Evolutionary conservation across 2,888 invertebrate genomes (phyloP).

Genomic region (Macaria liturata): DNA sequence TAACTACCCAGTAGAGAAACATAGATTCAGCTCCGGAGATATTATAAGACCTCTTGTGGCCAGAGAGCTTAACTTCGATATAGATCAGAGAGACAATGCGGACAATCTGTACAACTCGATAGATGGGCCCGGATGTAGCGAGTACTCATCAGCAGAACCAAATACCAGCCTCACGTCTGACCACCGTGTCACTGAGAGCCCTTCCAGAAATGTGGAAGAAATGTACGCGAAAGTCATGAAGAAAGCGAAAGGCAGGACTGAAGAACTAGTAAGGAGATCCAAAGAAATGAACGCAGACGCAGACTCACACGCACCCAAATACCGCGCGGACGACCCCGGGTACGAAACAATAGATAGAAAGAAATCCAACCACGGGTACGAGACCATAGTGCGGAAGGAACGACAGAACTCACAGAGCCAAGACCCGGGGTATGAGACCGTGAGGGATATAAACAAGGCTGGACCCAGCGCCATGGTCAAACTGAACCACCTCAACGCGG

Average conservation of each 20-base stretch:
- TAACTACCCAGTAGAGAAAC: slow-evolving; percentile 80
- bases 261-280: slow-evolving; percentile 58
- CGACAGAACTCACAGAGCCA: slow-evolving; percentile 69
- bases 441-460: slow-evolving; percentile 67
- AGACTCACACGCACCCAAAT: slow-evolving; percentile 51
- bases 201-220: slow-evolving; percentile 90
- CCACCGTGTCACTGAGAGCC: slow-evolving; percentile 78
- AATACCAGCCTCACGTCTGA: slow-evolving; percentile 59
- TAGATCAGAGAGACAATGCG: slow-evolving; percentile 60
- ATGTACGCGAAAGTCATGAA: slow-evolving; percentile 95
- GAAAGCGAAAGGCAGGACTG: slow-evolving; percentile 81
- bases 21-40: slow-evolving; percentile 77
- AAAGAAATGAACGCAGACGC: slow-evolving; percentile 53
- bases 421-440: slow-evolving; percentile 87
- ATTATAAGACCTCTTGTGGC: slow-evolving; percentile 75
- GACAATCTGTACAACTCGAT: slow-evolving; percentile 74
- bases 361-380: slow-evolving; percentile 83
- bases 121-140: slow-evolving; percentile 62
- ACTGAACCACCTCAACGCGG: slow-evolving; percentile 58
- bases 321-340: slow-evolving; percentile 75
- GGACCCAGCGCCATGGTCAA: slow-evolving; percentile 55
- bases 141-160: slow-evolving; percentile 63
- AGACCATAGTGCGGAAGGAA: slow-evolving; percentile 80
- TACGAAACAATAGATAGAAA: slow-evolving; percentile 79
- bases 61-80: slow-evolving; percentile 70